phyloP scores from a whole-genome alignment of 2,113 vertebrate species.

The Gasterosteus nipponicus region DNA sequence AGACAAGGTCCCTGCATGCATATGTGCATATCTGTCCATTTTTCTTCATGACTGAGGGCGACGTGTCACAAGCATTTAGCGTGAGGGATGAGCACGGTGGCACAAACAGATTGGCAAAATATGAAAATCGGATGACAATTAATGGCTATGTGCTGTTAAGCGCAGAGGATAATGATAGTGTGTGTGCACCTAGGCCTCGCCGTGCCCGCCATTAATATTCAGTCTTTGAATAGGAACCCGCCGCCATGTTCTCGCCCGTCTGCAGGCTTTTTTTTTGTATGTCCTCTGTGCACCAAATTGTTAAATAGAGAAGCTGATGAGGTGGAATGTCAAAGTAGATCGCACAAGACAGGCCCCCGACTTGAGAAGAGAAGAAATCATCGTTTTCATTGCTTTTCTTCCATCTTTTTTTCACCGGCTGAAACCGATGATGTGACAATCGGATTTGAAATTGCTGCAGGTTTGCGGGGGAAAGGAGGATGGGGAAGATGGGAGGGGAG shows the following conservation, averaged over 20 bases:
- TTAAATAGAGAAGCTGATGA: constrained; percentile 78
- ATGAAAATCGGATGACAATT: constrained; percentile 76
- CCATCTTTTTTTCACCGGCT: constrained; percentile 49
- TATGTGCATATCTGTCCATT: constrained; percentile 36
- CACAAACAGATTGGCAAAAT: constrained; percentile 64
- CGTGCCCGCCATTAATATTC: constrained; percentile 65
- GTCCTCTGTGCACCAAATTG: constrained; percentile 67
- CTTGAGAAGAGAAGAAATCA: constrained; percentile 67
- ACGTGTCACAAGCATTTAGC: constrained; percentile 60
- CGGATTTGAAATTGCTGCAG: constrained; percentile 68
- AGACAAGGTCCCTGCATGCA: constrained; percentile 37
- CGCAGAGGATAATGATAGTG: constrained; percentile 50
- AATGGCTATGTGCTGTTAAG: constrained; percentile 74
- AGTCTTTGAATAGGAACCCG: constrained; percentile 63
- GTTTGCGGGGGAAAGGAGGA: constrained; percentile 43
- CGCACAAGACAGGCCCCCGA: constrained; percentile 73
- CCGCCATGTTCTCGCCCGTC: constrained; percentile 50
- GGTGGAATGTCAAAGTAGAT: constrained; percentile 77
- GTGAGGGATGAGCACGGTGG: constrained; percentile 59
- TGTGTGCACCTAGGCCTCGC: constrained; percentile 31
- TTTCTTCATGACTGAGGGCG: neutral
- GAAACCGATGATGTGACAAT: constrained; percentile 76
- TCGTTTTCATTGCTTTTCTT: constrained; percentile 64
- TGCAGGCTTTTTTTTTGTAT: constrained; percentile 54
- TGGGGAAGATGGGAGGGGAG: neutral